A percentile compares a stretch with the other conserved stretches of the same genome.
Evolutionary conservation across 1,140 invertebrate genomes (phyloP).

Genomic region (Calephelis virginiensis): DNA sequence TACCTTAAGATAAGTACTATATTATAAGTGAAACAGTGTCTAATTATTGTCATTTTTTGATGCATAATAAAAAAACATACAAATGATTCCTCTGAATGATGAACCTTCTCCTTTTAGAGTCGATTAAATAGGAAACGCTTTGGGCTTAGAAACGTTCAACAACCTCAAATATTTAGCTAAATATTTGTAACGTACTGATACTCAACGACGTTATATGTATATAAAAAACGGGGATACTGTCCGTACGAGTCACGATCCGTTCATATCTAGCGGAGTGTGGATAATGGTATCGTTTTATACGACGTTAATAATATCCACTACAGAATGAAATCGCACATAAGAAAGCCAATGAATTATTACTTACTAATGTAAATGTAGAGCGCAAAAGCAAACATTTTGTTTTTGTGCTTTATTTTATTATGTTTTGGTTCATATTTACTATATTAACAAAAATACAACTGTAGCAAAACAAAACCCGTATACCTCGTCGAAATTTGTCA

Average conservation of each 20-base stretch:
- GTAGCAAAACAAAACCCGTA: no score
- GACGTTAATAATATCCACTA: constrained; percentile 17
- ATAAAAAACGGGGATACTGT: constrained; percentile 7
- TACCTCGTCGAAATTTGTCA: no score
- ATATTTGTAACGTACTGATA: background rate
- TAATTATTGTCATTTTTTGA: no score
- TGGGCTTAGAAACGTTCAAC: background rate
- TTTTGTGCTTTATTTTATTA: background rate
- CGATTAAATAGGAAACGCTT: background rate
- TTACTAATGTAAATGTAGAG: constrained; percentile 8
- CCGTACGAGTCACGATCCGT: constrained; percentile 13
- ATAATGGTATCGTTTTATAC: constrained; percentile 16
- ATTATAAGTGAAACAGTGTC: no score
- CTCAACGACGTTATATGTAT: background rate
- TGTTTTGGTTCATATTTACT: no score
- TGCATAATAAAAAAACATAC: no score
- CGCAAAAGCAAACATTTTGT: constrained; percentile 2
- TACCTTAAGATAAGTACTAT: no score
- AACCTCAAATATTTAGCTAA: background rate
- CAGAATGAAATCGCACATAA: constrained; percentile 12
- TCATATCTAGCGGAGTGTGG: constrained; percentile 13
- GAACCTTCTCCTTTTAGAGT: no score
- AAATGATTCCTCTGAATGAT: no score
- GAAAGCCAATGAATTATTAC: constrained; percentile 17
- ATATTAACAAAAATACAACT: no score